Evolutionary conservation across 2,888 invertebrate genomes (phyloP), one percentile per base, ranked within the genome.

Genomic region (Aleiodes testaceus): DNA sequence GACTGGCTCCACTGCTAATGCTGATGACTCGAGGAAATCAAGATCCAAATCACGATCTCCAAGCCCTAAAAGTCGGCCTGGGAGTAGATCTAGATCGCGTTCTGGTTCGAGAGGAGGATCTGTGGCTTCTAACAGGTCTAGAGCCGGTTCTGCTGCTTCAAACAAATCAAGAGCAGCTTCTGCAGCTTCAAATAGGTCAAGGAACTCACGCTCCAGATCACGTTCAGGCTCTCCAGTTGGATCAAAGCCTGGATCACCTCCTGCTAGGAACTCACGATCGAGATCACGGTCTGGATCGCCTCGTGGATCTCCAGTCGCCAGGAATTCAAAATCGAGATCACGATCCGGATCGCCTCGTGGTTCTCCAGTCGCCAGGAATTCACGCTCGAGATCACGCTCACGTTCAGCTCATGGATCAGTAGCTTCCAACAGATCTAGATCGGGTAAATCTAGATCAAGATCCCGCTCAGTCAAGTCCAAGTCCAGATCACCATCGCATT

Each of bases 371-470:
- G 53, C 55, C 36, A 36, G 36, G 36, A 36, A 36, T 16, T 66
- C 66, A 16, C 66, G 66, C 12, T 66, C 66, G 22, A 42, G 66
- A 11, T 68, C 67, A 30, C 66, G 42, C 18, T 42, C 66, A 47
- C 64, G n/a, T 26, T 64, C 64, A 5, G 47, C 26, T 14, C 49
- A 45, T 30, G 47, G 22, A 12, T 64, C 64, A 9, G 14, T 14
- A 7, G 30, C 16, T 42, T 61, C 61, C 6, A 61, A 61, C 11
- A 18, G 53, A 53, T 53, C 53, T 5, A n/a, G 16, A n/a, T 53
- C 53, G 2, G 22, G 53, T 36, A 79, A 79, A 59, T 83, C 84
- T 1, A 75, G 80, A 20, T 84, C 85, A n/a, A 76, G 72, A 65
- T 82, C 83, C 4, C 36, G 36, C 9, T 36, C 36, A 9, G 11